Evolutionary conservation across 2,797 vertebrate species (phyloP).

Genomic region (Oreochromis grahami): DNA sequence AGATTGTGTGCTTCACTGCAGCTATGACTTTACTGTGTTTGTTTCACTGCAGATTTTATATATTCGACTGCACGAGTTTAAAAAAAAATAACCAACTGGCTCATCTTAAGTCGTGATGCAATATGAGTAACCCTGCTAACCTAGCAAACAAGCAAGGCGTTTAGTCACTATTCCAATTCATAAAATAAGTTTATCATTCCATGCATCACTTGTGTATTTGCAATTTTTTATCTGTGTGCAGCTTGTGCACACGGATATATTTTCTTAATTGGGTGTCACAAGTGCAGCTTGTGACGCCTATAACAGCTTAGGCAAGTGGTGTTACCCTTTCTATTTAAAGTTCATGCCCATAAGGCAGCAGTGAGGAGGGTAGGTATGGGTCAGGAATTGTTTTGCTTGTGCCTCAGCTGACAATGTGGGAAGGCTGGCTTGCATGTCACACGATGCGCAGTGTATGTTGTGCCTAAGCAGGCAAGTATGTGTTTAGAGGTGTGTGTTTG

Average conservation of each 20-base stretch:
- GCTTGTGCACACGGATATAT: neutral
- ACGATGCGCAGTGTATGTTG: neutral
- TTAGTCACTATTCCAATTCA: neutral
- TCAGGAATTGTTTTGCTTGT: conserved; percentile 4
- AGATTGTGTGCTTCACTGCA: neutral
- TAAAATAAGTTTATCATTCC: neutral
- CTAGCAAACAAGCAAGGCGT: neutral
- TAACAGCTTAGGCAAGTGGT: neutral
- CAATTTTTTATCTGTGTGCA: neutral
- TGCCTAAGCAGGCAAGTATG: neutral
- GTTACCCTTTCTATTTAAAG: conserved; percentile 1
- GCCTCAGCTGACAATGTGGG: neutral
- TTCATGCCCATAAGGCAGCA: neutral
- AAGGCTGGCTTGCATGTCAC: conserved; percentile 8
- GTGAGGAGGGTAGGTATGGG: neutral
- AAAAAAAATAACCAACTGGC: neutral
- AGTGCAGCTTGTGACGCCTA: conserved; percentile 3
- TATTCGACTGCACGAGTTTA: neutral
- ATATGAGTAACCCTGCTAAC: neutral
- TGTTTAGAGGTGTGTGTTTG: conserved; percentile 4
- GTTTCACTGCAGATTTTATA: neutral
- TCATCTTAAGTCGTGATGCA: neutral
- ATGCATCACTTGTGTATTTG: conserved; percentile 3
- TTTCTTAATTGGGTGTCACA: neutral
- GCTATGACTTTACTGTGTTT: neutral